A percentile compares a stretch with the other conserved stretches of the same genome.
Conservation (phyloP, 2,113 vertebrate genomes). For the Bubo blakistoni region DNA sequence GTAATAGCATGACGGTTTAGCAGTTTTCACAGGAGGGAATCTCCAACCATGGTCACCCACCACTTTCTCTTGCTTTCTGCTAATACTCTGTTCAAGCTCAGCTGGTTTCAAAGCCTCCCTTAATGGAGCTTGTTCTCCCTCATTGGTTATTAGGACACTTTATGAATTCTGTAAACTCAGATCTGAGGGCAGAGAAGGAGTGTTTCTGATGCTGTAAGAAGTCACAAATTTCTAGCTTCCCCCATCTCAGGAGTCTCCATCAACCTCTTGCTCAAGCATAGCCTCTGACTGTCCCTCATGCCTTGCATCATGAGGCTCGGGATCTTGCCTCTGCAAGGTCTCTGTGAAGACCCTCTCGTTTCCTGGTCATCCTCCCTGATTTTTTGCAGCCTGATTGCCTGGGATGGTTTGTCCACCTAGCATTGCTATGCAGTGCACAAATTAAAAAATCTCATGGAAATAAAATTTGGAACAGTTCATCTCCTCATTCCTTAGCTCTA, state of each 20-base stretch:
- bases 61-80: neutral
- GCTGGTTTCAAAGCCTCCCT: neutral
- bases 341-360: neutral
- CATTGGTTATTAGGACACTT: neutral
- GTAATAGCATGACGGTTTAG: neutral
- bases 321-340: neutral
- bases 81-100: neutral
- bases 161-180: neutral
- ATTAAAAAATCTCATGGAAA: neutral
- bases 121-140: neutral
- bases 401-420: neutral
- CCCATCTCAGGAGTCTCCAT: neutral
- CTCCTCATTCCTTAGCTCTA: neutral
- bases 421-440: neutral
- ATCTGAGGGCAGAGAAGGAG: neutral
- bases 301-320: neutral
- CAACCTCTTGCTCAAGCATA: neutral
- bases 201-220: neutral
- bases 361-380: neutral
- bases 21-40: neutral
- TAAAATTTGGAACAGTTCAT: neutral
- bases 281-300: neutral
- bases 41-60: neutral
- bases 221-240: neutral
- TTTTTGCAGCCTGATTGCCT: neutral